phyloP scores from a whole-genome alignment of 2,888 invertebrate genomes.

The Lasiommata megera region DNA sequence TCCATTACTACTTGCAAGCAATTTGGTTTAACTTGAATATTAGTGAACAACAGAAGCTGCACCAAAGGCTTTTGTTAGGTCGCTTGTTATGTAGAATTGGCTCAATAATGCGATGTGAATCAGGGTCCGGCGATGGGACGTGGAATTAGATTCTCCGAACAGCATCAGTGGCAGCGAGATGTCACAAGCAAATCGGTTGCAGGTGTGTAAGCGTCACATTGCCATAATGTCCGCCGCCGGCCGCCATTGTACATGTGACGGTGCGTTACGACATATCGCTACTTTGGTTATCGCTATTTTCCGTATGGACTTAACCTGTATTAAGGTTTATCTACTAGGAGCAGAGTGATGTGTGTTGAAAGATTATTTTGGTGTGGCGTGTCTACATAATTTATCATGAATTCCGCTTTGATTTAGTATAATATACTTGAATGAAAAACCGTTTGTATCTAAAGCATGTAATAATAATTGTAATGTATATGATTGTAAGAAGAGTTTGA shows the following conservation, averaged over 20 bases:
- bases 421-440: too few species aligned
- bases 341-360: slow-evolving; percentile 1
- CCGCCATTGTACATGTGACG: slow-evolving; percentile 21
- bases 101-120: too few species aligned
- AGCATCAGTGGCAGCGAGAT: slow-evolving; percentile 5
- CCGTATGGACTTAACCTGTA: slow-evolving; percentile 21
- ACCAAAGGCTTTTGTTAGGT: too few species aligned
- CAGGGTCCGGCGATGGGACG: neutral
- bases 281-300: slow-evolving; percentile 12
- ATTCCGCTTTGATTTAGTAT: neutral
- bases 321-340: slow-evolving; percentile 1
- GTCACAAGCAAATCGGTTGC: slow-evolving; percentile 21
- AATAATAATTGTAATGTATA: too few species aligned
- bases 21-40: too few species aligned
- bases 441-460: too few species aligned
- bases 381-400: neutral
- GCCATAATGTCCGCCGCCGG: slow-evolving; percentile 22
- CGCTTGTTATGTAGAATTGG: too few species aligned
- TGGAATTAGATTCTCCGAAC: neutral
- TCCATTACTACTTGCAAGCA: too few species aligned
- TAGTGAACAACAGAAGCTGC: too few species aligned
- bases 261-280: slow-evolving; percentile 22
- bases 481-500: too few species aligned
- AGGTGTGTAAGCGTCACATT: slow-evolving; percentile 28
- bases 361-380: neutral